Evolutionary conservation across 1,140 invertebrate genomes (phyloP), one percentile per base, ranked within the genome.

Genomic region (Dreissena polymorpha): DNA sequence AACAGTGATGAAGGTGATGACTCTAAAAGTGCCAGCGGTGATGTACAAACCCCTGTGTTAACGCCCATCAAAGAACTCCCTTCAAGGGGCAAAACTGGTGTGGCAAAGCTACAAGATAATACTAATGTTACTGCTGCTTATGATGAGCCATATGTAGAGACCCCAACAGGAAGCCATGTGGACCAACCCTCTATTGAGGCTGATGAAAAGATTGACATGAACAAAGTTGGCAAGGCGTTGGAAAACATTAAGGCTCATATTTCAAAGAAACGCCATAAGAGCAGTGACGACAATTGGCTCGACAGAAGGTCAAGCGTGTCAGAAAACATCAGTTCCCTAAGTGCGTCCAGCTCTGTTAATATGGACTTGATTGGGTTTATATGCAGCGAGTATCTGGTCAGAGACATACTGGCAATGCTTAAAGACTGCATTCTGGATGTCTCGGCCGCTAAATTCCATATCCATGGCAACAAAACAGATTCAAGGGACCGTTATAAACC

Each of bases 331-430:
- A 89, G 88, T 81, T 83, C 85, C 13, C 55, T 86, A 16, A 89
- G 89, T 73, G 82, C 70, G 49, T 77, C 72, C 27, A 88, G 87
- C 78, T 84, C 84, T n/a, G 68, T 78, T 12, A 85, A 86, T 69
- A 57, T 78, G 10, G 63, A 64, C 16, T 87, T 84, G n/a, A 55
- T 91, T 65, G 92, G 92, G 12, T 92, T 92, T 86, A 69, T 93
- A 10, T 84, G 83, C 8, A 92, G 92, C 88, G 91, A 93, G 29
- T 93, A 91, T 77, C 23, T 92, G 2, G 89, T 91, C 1, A 80
- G 92, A 60, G 92, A 93, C 83, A 86, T 93, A 72, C 80, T 93
- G 10, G 71, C 87, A 8, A 77, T 92, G 84, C 63, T 93, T 5
- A 92, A 91, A 81, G 90, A 91, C 16, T 87, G 89, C 53, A 72